These are phyloP conservation scores for Torymus auratus DNA, from an alignment of 2,888 invertebrate genomes.

Conservation along the genomic window DNA sequence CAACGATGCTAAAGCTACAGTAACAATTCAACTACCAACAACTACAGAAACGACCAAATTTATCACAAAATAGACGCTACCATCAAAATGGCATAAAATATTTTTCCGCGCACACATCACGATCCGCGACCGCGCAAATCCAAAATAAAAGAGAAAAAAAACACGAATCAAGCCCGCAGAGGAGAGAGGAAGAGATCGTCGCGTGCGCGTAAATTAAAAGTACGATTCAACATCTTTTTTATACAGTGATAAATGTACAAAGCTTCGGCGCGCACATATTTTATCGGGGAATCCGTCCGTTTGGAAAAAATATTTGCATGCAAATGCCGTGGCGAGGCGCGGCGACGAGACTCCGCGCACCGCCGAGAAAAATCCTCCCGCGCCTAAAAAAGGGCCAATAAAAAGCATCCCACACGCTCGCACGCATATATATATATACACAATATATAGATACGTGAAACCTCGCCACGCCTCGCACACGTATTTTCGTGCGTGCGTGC, in stretches of 20 bases:
- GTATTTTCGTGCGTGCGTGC: slow-evolving; percentile 41
- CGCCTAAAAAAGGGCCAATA: slow-evolving; percentile 4
- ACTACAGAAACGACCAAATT: too few species aligned
- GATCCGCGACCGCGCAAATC: too few species aligned
- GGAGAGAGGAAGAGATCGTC: slow-evolving; percentile 11
- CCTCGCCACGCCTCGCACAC: slow-evolving; percentile 41
- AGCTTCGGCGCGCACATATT: slow-evolving; percentile 45
- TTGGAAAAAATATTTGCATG: slow-evolving; percentile 58
- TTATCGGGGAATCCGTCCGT: slow-evolving; percentile 54
- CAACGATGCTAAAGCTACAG: too few species aligned
- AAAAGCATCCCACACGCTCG: neutral
- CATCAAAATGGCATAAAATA: too few species aligned
- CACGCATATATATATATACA: too few species aligned
- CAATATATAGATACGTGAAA: too few species aligned
- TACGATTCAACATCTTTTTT: slow-evolving; percentile 46
- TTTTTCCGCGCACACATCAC: too few species aligned
- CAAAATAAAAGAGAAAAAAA: too few species aligned
- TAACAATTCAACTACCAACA: too few species aligned
- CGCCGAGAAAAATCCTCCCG: slow-evolving; percentile 31
- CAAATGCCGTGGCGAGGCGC: slow-evolving; percentile 45
- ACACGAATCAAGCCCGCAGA: neutral
- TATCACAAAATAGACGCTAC: too few species aligned
- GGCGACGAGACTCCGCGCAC: neutral
- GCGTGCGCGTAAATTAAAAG: slow-evolving; percentile 48
- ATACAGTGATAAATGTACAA: slow-evolving; percentile 57